Base-by-base conservation (phyloP, 2,113 vertebrate genomes). In the Takifugu flavidus region DNA sequence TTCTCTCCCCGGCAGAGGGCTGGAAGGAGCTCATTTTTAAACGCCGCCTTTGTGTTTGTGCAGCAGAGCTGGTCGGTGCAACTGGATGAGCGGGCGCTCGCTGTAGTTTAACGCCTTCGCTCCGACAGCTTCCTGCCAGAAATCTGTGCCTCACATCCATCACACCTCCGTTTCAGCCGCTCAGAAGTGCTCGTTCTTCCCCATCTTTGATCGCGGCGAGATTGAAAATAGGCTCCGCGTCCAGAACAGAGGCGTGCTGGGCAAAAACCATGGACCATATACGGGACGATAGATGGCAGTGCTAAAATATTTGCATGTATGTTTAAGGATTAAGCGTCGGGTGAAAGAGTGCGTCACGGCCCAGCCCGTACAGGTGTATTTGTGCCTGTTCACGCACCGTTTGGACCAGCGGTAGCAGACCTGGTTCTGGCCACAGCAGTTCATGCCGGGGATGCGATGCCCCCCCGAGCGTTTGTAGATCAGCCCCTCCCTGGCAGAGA, bases 381-480 rank as follows among this genome's bases (percentile, higher is more conserved):
- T 39, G 27, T 34, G 46, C 57, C 39, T 26, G 64, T 65, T 44
- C 49, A 78, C 79, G 6, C 87, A 99, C 97, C 97, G 95, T 86
- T 95, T 99, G 59, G 97, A 98, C 96, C 96, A 99, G 27, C 94
- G 93, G 79, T 96, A 99, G 85, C 95, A 99, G 80, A 92, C 89
- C 79, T 93, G 89, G 66, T 92, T 92, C 28, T 94, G 95, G 54
- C 96, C 97, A 1, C 96, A 98, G 89, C 96, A 99, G 79, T 98
- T 98, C 82, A 98, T 72, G 13, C 96, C 95, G 0, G 96, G 97
- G 69, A 99, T 98, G 63, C 95, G 93, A 75, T 99, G 94, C 44
- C 97, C 96, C 8, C 97, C 97, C 0, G 97, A 99, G 50, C 95
- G 91, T 74, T 99, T 99, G 85, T 94, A 92, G 77, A 99, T 92